Percentiles rank a stretch among this genome's conserved stretches.
Evolutionary conservation across 2,113 vertebrate genomes (phyloP).

Genomic region (Ochotona princeps): DNA sequence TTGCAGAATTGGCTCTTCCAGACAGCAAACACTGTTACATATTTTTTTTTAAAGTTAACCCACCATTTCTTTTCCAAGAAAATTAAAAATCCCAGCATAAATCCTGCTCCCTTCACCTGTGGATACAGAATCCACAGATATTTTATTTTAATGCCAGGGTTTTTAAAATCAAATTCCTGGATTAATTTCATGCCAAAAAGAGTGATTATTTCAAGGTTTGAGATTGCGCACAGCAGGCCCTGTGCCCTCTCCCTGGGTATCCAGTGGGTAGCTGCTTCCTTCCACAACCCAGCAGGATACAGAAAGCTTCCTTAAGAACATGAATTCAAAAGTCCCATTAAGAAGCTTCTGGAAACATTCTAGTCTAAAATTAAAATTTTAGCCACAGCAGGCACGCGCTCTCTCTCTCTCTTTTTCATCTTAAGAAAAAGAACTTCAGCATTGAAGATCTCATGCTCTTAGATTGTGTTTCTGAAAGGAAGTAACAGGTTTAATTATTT

Average conservation of each 20-base stretch:
- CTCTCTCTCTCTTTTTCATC: background rate
- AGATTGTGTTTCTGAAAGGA: conserved; percentile 40
- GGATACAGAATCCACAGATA: conserved; percentile 26
- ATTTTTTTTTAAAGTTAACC: conserved; percentile 21
- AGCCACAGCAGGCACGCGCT: conserved; percentile 38
- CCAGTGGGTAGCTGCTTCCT: conserved; percentile 9
- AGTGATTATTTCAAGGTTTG: conserved; percentile 57
- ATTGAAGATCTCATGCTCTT: background rate
- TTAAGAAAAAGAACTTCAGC: background rate
- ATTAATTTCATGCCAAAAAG: conserved; percentile 49
- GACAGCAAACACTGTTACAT: background rate
- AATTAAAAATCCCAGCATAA: conserved; percentile 25
- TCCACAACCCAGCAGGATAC: conserved; percentile 36
- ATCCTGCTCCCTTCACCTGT: background rate
- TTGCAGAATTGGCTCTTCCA: background rate
- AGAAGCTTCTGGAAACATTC: conserved; percentile 63
- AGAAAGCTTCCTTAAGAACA: conserved; percentile 60
- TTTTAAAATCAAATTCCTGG: conserved; percentile 66
- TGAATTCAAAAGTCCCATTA: conserved; percentile 64
- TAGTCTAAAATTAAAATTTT: conserved; percentile 66
- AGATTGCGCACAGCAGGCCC: conserved; percentile 38
- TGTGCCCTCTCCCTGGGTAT: conserved; percentile 9
- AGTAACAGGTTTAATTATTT: conserved; percentile 51
- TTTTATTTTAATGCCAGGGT: conserved; percentile 12
- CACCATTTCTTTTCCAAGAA: background rate